Evolutionary conservation across 1,140 invertebrate genomes (phyloP), one percentile per base, ranked within the genome.

Genomic region (Phthorimaea operculella): DNA sequence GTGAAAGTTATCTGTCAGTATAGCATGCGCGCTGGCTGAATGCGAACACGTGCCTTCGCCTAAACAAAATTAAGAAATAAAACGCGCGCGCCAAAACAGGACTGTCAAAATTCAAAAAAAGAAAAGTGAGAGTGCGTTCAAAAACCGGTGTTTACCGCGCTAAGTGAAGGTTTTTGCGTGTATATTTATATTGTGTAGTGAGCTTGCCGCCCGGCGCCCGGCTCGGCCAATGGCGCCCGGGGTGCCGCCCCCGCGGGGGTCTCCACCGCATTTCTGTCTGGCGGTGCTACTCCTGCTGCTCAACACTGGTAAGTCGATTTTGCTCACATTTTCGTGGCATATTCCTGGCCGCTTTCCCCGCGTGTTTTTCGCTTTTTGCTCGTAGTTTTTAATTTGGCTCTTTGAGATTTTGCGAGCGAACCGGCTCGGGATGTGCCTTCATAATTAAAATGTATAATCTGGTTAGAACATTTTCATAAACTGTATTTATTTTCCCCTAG

Each of bases 161-260:
- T 28, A 28, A 33, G 17, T 50, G 11, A 28, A 50, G 39, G 63
- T 70, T 64, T 51, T 57, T 54, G 21, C 53, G 57, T 59, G 57
- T 73, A 64, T 66, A 63, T 62, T 68, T 68, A 66, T 74, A 76
- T 68, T 62, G 62, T 55, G 64, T 68, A 61, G 62, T 55, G 64
- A 47, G 55, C 53, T 60, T 66, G 62, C 63, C 72, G 74, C 74
- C 74, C 72, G 36, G 36, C 36, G 69, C 63, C 63, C 49, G 59
- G 61, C 51, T 68, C 66, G 67, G 67, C 78, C 76, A 81, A 81
- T 81, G 78, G 66, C 66, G 74, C 61, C 57, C 50, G 52, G 68
- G 77, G 72, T 58, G 55, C 58, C 78, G 78, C 78, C 78, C 72
- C 66, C 72, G 66, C 58, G 63, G 67, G 74, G 72, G 54, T 8